Percentiles rank a stretch among this genome's conserved stretches.
Evolutionary conservation across 2,888 invertebrate species (phyloP).

Genomic region (Hypomecis punctinalis): DNA sequence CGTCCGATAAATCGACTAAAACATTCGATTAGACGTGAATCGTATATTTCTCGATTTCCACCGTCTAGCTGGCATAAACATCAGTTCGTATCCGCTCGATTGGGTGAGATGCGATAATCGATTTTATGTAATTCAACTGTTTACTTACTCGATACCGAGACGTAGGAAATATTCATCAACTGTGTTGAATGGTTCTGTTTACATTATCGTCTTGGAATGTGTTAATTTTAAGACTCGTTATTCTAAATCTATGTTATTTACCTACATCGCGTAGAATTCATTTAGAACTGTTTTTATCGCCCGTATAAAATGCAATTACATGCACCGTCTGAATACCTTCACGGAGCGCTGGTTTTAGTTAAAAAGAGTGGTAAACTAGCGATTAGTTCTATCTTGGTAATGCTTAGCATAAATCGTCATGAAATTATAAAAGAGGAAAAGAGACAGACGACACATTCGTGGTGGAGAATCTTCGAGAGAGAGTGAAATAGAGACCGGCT

Average conservation of each 20-base stretch:
- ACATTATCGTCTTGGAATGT: neutral
- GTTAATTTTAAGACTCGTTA: neutral
- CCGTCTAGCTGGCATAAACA: slow-evolving; percentile 13
- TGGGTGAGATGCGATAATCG: slow-evolving; percentile 15
- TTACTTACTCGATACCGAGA: slow-evolving; percentile 15
- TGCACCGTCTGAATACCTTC: slow-evolving; percentile 10
- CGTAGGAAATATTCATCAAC: slow-evolving; percentile 15
- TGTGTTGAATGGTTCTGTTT: neutral
- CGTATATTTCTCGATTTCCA: slow-evolving; percentile 19
- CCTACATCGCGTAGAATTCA: neutral
- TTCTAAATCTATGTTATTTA: neutral
- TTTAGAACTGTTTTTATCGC: neutral
- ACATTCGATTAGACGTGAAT: slow-evolving; percentile 20
- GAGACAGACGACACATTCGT: neutral
- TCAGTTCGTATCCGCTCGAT: slow-evolving; percentile 17
- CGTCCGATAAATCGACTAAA: slow-evolving; percentile 40
- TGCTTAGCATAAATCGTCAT: neutral
- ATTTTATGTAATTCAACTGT: slow-evolving; percentile 20
- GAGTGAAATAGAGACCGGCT: neutral
- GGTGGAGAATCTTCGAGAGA: neutral
- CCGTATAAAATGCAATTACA: slow-evolving; percentile 23
- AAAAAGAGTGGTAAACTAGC: slow-evolving; percentile 15
- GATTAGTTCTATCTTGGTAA: slow-evolving; percentile 4
- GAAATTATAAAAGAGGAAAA: neutral
- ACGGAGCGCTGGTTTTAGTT: slow-evolving; percentile 15